These are phyloP conservation scores for Malurus leucopterus DNA, from an alignment of 2,797 vertebrate species.

Conservation along the genomic window DNA sequence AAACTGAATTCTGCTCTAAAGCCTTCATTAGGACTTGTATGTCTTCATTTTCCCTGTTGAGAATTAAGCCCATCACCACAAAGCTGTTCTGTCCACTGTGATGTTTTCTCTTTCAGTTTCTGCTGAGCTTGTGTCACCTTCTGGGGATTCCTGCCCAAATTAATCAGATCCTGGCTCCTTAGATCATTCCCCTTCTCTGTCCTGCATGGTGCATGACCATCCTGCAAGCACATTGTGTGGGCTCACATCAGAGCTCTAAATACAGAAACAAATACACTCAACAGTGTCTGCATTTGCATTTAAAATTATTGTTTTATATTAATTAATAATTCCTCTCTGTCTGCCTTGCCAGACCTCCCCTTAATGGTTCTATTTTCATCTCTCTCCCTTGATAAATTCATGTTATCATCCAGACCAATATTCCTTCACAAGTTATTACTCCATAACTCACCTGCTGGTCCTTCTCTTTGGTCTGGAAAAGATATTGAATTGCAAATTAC, in stretches of 20 bases:
- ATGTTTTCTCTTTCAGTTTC: not conserved
- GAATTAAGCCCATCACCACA: not conserved
- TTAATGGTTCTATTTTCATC: not conserved
- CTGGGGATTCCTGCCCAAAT: not conserved
- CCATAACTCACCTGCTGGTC: not conserved
- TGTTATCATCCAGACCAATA: not conserved
- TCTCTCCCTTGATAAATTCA: not conserved
- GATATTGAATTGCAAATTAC: slow-evolving; percentile 30
- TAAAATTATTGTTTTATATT: not conserved
- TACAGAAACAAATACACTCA: not conserved
- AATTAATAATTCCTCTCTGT: not conserved
- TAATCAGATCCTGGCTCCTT: not conserved
- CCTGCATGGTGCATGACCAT: not conserved
- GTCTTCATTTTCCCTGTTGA: not conserved
- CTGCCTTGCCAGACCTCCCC: not conserved
- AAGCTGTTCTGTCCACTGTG: not conserved
- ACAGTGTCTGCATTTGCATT: not conserved
- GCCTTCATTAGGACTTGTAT: not conserved
- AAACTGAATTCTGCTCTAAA: not conserved
- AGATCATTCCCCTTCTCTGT: not conserved
- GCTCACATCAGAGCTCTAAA: not conserved
- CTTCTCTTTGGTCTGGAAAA: slow-evolving; percentile 16
- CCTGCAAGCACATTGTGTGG: not conserved
- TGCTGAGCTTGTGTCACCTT: not conserved
- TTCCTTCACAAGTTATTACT: slow-evolving; percentile 24